Evolutionary conservation across 2,797 vertebrate genomes (phyloP), one percentile per base, ranked within the genome.

Genomic region (Chiloscyllium punctatum): DNA sequence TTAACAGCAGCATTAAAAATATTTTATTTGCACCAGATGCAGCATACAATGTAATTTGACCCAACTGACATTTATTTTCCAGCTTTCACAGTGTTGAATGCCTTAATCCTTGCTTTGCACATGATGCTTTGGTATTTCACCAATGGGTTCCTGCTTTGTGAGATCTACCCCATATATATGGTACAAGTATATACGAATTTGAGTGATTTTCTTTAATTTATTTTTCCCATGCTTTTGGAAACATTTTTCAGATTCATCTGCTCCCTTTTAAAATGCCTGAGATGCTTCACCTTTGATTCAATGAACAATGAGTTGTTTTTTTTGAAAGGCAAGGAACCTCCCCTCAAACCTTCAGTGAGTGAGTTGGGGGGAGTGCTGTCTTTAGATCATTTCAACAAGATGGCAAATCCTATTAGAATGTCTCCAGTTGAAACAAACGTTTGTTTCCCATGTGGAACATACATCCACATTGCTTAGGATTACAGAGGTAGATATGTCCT

Each of bases 1-100:
- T 68, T 68, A 91, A 91, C 88, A 91, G 18, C 3, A 23, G 7
- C 16, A 68, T 91, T 53, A 68, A 68, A 27, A 68, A 91, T 88
- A n/a, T 66, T 91, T 91, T 91, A 66, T 68, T 91, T 68, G 57
- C 62, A 68, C 30, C 57, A 91, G 88, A 91, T 91, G 33, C 16
- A 91, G 57, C 57, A 91, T n/a, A 57, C 33, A 91, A 16, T 68
- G 88, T 91, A 91, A 91, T 91, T 68, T 91, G 88, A 37, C 88
- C 88, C 62, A 68, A 66, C 62, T 68, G 62, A 37, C 88, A 91
- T 91, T 62, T n/a, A 66, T 62, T 91, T 91, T 91, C 23, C 88
- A 91, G 18, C 7, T 68, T 68, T 91, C 66, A 91, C n/a, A 37
- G 62, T 37, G 37, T 23, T 37, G 57, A n/a, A 91, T n/a, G 88